Evolutionary conservation across 2,797 vertebrate species (phyloP).

Genomic region (Eulemur mongoz): DNA sequence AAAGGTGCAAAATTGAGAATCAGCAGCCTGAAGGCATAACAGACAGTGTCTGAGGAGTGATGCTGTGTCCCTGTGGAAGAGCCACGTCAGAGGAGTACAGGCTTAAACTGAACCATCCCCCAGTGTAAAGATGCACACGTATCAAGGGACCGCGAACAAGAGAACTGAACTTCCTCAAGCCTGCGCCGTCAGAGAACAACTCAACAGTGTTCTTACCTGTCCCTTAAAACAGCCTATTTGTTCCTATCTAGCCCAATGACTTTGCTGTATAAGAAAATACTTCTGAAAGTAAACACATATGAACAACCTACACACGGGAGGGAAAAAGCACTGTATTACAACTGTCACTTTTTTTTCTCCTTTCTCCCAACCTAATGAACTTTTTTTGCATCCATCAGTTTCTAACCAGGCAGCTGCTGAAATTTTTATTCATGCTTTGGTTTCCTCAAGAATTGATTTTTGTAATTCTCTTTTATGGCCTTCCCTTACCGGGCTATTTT

Average conservation of each 20-base stretch:
- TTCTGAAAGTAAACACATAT: neutral
- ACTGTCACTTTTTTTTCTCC: neutral
- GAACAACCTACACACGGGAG: neutral
- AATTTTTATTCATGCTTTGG: constrained; percentile 43
- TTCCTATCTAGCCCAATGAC: neutral
- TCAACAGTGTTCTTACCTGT: neutral
- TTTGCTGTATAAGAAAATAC: neutral
- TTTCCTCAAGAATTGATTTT: constrained; percentile 48
- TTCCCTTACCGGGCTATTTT: neutral
- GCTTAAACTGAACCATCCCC: neutral
- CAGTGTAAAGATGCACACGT: neutral
- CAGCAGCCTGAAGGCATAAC: neutral
- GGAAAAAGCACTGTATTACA: neutral
- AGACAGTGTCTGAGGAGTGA: neutral
- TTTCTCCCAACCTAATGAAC: neutral
- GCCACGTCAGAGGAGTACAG: neutral
- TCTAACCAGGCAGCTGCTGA: constrained; percentile 8
- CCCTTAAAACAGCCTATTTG: neutral
- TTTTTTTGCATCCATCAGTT: constrained; percentile 15
- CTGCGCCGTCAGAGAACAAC: neutral
- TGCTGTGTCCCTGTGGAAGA: neutral
- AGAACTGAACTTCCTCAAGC: neutral
- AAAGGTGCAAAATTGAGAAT: constrained; percentile 4
- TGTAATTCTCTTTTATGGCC: constrained; percentile 35
- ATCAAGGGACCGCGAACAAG: neutral